Evolutionary conservation across 2,113 vertebrate genomes (phyloP), one percentile per base, ranked within the genome.

Genomic region (Probosciger aterrimus): DNA sequence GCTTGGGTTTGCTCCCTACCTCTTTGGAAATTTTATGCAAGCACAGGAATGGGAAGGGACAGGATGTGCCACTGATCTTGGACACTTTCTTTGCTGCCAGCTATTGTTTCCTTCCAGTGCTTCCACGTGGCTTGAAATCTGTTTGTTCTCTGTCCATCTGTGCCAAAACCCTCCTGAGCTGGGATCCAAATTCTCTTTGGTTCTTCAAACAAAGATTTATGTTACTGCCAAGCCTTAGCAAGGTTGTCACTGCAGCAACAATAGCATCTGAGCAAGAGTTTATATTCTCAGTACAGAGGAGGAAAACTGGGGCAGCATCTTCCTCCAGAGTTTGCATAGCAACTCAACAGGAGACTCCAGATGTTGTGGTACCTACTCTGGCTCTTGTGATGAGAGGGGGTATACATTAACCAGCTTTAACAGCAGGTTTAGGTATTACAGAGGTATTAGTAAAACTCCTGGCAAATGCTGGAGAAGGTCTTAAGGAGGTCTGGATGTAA

Each of bases 321-420:
- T 10, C 60, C 14, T 7, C 63, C 17, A 5, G 15, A 7, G 8
- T 5, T 33, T 23, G 33, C 24, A 4, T 4, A 23, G 60, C 35
- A 60, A 1, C 63, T 71, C 47, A 22, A 0, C 31, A 5, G 63
- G 41, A 60, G 3, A 5, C 13, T 52, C 33, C 11, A 25, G 69
- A 12, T 6, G 14, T 3, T 2, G 4, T 11, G 47, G 6, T 6
- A 2, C 5, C 35, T 43, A 0, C 19, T 77, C 14, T 10, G 10
- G 0, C 2, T 18, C 50, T 37, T 35, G 14, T 2, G 18, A 4
- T 6, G 49, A 10, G 25, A 47, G 39, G 23, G n/a, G 33, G 25
- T 63, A 2, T 11, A 10, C 2, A 0, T 18, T 33, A 15, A 11
- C 27, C 12, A 15, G 55, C 43, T 43, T 7, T 28, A 37, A 11